Conservation (phyloP, 2,797 vertebrate species). For the Psittacula echo region DNA sequence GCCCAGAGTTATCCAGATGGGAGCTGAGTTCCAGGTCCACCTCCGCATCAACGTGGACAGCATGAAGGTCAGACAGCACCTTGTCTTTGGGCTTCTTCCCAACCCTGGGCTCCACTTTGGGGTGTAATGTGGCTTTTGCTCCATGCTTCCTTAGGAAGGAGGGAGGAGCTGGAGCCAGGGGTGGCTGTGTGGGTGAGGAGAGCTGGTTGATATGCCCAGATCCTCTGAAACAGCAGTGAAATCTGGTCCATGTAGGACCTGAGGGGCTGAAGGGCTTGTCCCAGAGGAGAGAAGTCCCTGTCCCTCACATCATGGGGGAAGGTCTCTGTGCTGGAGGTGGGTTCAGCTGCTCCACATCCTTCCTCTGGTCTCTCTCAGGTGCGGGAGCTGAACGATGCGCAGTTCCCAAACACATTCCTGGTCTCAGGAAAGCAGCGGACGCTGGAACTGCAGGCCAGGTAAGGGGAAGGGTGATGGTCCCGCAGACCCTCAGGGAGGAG, state of each 20-base stretch:
- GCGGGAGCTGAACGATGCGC: slow-evolving; percentile 76
- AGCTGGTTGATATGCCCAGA: background rate
- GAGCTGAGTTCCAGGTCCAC: slow-evolving; percentile 86
- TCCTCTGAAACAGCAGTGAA: background rate
- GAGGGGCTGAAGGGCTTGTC: background rate
- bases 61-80: slow-evolving; percentile 83
- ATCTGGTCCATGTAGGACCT: background rate
- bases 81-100: background rate
- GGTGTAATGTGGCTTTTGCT: background rate
- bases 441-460: slow-evolving; percentile 89
- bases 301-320: background rate
- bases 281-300: background rate
- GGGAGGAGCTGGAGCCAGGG: background rate
- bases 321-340: background rate
- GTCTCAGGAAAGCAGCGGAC: slow-evolving; percentile 89
- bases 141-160: rapidly evolving
- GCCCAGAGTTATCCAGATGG: slow-evolving; percentile 88
- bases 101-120: background rate
- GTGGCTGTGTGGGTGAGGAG: background rate
- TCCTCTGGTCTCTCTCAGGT: slow-evolving; percentile 49
- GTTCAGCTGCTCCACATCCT: background rate
- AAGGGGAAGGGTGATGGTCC: background rate
- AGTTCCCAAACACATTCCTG: slow-evolving; percentile 86
- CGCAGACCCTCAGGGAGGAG: background rate
- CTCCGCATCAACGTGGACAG: slow-evolving; percentile 83